These are phyloP conservation scores for Epinephelus awoara DNA, from an alignment of 2,797 vertebrate species.

Conservation along the genomic window DNA sequence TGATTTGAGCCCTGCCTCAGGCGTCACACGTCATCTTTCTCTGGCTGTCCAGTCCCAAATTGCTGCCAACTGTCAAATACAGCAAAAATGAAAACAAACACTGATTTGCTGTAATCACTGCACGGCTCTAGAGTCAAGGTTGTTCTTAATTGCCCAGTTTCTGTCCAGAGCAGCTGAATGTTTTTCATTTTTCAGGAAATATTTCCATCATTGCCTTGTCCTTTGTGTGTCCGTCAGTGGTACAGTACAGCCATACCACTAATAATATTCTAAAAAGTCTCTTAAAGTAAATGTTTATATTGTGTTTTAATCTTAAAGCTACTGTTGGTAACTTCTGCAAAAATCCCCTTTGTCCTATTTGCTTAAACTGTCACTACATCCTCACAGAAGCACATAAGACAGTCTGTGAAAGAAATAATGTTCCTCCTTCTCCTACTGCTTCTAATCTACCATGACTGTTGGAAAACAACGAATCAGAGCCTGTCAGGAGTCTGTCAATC, in stretches of 20 bases:
- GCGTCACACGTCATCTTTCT: neutral
- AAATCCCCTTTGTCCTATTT: too few relatives aligned
- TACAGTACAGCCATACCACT: neutral
- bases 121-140: neutral
- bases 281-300: too few relatives aligned
- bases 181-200: neutral
- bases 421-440: too few relatives aligned
- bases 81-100: neutral
- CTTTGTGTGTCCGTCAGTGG: neutral
- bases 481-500: too few relatives aligned
- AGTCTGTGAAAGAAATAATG: too few relatives aligned
- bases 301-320: neutral
- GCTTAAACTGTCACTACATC: too few relatives aligned
- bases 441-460: too few relatives aligned
- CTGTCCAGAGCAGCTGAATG: neutral
- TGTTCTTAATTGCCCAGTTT: neutral
- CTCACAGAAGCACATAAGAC: too few relatives aligned
- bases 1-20: neutral
- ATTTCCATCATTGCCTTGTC: neutral
- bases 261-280: neutral
- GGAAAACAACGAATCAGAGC: too few relatives aligned
- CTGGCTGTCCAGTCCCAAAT: neutral
- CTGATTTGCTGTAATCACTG: neutral
- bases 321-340: too few relatives aligned
- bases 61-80: neutral